These are phyloP conservation scores for Macaca nemestrina DNA, from an alignment of 2,113 vertebrate species.

Conservation along the genomic window DNA sequence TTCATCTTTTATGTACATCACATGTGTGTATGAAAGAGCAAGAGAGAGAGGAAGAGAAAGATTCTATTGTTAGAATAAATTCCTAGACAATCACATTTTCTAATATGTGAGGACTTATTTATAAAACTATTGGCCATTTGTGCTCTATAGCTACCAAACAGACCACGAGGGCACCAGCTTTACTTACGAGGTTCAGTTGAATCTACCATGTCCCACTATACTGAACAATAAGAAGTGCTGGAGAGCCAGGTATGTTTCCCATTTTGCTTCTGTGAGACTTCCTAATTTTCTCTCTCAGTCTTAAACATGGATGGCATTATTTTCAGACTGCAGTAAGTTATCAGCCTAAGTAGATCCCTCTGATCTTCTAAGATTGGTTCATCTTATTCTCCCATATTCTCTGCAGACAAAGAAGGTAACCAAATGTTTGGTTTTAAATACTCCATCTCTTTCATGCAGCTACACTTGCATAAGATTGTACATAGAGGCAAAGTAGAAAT, in stretches of 20 bases:
- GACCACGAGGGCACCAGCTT: neutral
- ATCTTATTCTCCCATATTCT: neutral
- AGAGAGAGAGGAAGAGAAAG: neutral
- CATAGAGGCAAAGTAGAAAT: constrained; percentile 1
- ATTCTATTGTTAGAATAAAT: neutral
- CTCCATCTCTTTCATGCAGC: neutral
- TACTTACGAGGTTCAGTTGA: neutral
- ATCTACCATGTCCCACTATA: neutral
- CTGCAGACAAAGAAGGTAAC: neutral
- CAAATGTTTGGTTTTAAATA: neutral
- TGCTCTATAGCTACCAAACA: neutral
- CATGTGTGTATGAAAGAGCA: neutral
- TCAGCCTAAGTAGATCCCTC: neutral
- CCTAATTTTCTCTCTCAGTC: neutral
- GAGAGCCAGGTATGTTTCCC: neutral
- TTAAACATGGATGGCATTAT: neutral
- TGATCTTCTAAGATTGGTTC: neutral
- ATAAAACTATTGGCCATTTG: neutral
- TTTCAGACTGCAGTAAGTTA: neutral
- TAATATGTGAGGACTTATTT: constrained; percentile 18
- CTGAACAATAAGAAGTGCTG: neutral
- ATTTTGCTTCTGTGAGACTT: neutral
- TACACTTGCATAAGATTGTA: neutral
- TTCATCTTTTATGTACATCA: neutral
- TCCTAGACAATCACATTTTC: neutral